phyloP scores from a whole-genome alignment of 1,140 invertebrate species.

The Marisa cornuarietis region DNA sequence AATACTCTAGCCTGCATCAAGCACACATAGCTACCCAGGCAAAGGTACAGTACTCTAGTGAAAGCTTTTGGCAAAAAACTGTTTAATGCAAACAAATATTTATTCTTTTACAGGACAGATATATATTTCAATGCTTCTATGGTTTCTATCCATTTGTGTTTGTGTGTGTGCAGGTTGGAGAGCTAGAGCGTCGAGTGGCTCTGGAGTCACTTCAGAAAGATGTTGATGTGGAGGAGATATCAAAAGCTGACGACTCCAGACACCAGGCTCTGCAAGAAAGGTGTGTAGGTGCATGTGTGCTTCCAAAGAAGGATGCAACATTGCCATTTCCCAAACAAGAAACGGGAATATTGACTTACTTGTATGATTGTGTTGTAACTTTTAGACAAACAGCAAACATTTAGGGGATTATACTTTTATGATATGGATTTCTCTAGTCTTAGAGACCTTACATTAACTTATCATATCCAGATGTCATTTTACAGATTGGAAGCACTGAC shows the following conservation, averaged over 20 bases:
- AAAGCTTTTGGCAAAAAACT: no score
- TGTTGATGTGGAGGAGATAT: conserved; percentile 28
- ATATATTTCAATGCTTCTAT: no score
- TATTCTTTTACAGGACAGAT: no score
- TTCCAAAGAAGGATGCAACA: neutral
- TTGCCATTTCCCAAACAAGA: no score
- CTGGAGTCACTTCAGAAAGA: conserved; percentile 36
- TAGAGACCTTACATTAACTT: neutral
- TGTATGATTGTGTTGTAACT: neutral
- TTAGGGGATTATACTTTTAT: neutral
- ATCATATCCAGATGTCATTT: neutral
- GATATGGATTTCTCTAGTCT: neutral
- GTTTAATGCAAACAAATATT: no score
- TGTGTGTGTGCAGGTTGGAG: conserved; percentile 23
- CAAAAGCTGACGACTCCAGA: conserved; percentile 24
- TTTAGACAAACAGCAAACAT: neutral
- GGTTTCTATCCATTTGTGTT: no score
- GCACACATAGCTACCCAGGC: conserved; percentile 45
- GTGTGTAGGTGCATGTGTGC: conserved; percentile 1
- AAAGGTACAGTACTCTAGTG: conserved; percentile 35
- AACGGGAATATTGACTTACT: neutral
- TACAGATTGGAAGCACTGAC: conserved; percentile 27
- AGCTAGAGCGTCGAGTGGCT: conserved; percentile 32
- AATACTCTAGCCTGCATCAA: conserved; percentile 48
- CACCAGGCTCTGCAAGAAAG: conserved; percentile 17